A percentile compares a stretch with the other conserved stretches of the same genome.
Evolutionary conservation across 2,888 invertebrate species (phyloP).

Genomic region (Andricus quercusramuli): DNA sequence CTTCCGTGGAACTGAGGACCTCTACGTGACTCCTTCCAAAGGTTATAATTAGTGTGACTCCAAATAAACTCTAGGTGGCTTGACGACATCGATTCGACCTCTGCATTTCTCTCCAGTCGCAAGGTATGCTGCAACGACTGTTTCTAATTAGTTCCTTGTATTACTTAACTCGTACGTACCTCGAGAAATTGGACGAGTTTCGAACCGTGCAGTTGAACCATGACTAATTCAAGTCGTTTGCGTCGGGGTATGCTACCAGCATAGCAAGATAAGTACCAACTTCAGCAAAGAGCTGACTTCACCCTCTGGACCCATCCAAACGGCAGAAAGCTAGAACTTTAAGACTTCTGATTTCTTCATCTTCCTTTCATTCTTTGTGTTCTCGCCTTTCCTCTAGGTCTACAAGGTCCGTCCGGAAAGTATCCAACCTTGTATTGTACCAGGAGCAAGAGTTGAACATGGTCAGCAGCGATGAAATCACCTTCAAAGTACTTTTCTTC

Average conservation of each 20-base stretch:
- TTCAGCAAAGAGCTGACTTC: conserved; percentile 41
- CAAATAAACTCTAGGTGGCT: conserved; percentile 23
- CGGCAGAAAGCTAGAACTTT: conserved; percentile 2
- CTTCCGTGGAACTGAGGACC: background rate
- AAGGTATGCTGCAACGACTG: conserved; percentile 62
- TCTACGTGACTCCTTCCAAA: conserved; percentile 9
- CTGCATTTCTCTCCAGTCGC: conserved; percentile 47
- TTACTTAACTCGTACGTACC: conserved; percentile 63
- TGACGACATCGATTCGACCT: conserved; percentile 48
- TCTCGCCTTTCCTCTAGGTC: background rate
- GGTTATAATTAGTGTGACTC: conserved; percentile 29
- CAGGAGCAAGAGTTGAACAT: no score
- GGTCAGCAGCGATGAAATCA: no score
- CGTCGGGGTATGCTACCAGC: conserved; percentile 46
- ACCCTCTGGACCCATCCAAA: conserved; percentile 6
- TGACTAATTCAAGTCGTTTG: conserved; percentile 64
- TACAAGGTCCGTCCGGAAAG: background rate
- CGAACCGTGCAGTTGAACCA: conserved; percentile 65
- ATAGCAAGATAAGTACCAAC: conserved; percentile 43
- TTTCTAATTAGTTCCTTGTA: conserved; percentile 71
- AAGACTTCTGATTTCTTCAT: background rate
- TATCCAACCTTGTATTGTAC: no score
- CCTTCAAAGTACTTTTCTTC: no score
- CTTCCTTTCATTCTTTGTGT: background rate
- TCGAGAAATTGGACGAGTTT: conserved; percentile 69